Evolutionary conservation across 2,888 invertebrate species (phyloP).

Genomic region (Lagria hirta): DNA sequence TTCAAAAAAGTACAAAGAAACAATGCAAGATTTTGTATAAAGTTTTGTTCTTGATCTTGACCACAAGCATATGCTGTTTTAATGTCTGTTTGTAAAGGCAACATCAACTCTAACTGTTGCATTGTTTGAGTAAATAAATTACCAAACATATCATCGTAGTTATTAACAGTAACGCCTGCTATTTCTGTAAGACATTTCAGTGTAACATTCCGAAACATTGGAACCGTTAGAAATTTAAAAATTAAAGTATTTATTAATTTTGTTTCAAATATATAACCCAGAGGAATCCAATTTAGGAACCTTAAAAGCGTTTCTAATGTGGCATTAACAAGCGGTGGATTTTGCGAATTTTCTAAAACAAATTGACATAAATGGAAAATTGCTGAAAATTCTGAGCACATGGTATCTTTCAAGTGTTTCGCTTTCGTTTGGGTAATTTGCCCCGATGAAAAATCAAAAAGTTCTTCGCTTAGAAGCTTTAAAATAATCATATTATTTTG

Average conservation of each 20-base stretch:
- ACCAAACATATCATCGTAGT: constrained; percentile 92
- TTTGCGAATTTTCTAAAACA: constrained; percentile 97
- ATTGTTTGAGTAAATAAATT: constrained; percentile 89
- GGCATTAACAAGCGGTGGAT: constrained; percentile 92
- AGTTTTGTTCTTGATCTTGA: constrained; percentile 95
- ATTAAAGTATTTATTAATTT: constrained; percentile 92
- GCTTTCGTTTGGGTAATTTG: constrained; percentile 99
- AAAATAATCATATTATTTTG: constrained; percentile 99
- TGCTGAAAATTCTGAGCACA: constrained; percentile 99
- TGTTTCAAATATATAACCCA: constrained; percentile 99
- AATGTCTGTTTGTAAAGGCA: constrained; percentile 89
- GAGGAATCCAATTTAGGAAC: constrained; percentile 99
- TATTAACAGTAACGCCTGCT: constrained; percentile 84
- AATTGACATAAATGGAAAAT: constrained; percentile 98
- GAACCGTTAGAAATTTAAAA: constrained; percentile 96
- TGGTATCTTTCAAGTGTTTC: constrained; percentile 97
- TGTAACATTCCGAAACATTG: constrained; percentile 85
- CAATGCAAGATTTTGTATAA: constrained; percentile 96
- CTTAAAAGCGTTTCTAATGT: constrained; percentile 94
- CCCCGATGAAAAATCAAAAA: constrained; percentile 97
- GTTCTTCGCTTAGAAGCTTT: constrained; percentile 96
- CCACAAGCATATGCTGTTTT: constrained; percentile 92
- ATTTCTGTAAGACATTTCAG: constrained; percentile 98
- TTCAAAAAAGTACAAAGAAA: constrained; percentile 96
- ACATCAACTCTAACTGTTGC: constrained; percentile 88